A percentile compares a stretch with the other conserved stretches of the same genome.
phyloP scores from a whole-genome alignment of 2,888 invertebrate species.

The Tetheella fluctuosa region DNA sequence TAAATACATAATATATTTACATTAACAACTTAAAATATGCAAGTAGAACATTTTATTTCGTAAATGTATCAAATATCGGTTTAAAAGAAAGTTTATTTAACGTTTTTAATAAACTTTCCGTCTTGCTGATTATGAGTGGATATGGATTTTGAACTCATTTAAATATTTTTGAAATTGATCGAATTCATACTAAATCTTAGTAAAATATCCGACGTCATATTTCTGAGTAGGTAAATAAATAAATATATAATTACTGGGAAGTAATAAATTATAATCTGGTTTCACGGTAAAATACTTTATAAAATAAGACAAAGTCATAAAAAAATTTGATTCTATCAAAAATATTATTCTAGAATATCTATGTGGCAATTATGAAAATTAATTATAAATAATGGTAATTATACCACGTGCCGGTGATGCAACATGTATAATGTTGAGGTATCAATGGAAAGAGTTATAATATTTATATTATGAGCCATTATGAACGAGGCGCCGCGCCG shows the following conservation, averaged over 20 bases:
- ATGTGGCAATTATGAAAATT: slow-evolving; percentile 3
- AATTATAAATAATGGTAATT: neutral
- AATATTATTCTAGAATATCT: neutral
- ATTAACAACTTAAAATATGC: neutral
- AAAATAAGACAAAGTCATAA: no score
- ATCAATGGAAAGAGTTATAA: slow-evolving; percentile 5
- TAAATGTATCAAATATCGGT: neutral
- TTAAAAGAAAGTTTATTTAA: slow-evolving; percentile 1
- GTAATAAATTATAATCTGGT: neutral
- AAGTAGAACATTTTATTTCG: neutral
- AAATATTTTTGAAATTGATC: neutral
- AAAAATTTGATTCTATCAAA: neutral
- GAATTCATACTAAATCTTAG: neutral
- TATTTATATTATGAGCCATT: slow-evolving; percentile 1
- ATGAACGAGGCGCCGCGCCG: neutral
- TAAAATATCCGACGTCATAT: neutral
- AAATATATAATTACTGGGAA: no score
- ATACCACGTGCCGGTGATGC: neutral
- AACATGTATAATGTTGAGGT: slow-evolving; percentile 4
- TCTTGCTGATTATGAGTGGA: neutral
- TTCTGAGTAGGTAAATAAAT: neutral
- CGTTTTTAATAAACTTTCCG: no score
- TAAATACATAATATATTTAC: neutral
- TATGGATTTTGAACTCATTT: neutral
- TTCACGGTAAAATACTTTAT: neutral